Conservation (phyloP, 2,797 vertebrate genomes). For the Morus bassanus region DNA sequence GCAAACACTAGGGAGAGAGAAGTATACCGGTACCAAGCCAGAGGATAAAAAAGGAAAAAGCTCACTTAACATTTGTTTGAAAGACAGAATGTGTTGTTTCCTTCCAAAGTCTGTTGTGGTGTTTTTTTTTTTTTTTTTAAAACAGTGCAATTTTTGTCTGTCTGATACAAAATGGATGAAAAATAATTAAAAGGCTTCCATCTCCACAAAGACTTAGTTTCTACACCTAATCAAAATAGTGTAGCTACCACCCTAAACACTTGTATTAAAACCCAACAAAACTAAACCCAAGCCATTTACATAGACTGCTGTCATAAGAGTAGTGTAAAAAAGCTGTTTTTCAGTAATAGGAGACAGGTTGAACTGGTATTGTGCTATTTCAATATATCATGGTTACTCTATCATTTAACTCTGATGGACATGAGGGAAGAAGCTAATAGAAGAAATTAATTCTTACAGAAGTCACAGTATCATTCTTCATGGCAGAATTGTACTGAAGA, state of each 20-base stretch:
- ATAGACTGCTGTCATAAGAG: background rate
- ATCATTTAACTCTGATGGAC: background rate
- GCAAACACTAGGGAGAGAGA: background rate
- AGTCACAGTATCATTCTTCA: slow-evolving; percentile 96
- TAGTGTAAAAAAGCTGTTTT: background rate
- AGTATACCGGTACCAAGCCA: background rate
- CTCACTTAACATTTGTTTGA: background rate
- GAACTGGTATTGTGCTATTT: background rate
- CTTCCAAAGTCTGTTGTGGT: background rate
- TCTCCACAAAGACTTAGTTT: background rate
- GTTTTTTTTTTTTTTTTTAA: background rate
- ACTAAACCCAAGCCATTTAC: background rate
- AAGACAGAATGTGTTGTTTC: background rate
- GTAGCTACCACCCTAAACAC: background rate
- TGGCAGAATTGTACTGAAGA: slow-evolving; percentile 96
- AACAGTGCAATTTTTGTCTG: background rate
- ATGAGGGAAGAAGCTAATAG: background rate
- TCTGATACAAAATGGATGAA: background rate
- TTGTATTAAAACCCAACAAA: background rate
- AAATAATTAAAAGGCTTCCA: background rate
- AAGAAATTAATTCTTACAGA: slow-evolving; percentile 73
- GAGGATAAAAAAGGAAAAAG: background rate
- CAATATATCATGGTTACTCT: background rate
- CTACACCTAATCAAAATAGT: background rate
- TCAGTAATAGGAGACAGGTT: background rate